A percentile compares a stretch with the other conserved stretches of the same genome.
These are phyloP conservation scores for Ceratina australensis DNA, from an alignment of 1,140 invertebrate genomes.

Conservation along the genomic window DNA sequence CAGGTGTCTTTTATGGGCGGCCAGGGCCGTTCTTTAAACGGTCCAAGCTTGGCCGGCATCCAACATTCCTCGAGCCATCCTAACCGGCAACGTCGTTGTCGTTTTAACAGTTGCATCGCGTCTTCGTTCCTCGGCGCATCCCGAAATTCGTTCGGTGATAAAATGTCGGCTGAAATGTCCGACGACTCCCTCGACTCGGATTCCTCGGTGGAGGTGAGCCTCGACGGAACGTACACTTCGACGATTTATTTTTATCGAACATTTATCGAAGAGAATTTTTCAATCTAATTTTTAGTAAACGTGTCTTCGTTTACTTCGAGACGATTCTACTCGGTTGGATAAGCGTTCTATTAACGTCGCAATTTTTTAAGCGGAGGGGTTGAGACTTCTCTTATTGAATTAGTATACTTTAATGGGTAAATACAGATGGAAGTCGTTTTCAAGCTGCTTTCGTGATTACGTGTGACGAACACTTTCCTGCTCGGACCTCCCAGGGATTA, in stretches of 20 bases:
- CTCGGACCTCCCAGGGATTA: not conserved
- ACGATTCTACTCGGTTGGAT: too few species aligned
- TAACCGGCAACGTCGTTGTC: slow-evolving; percentile 37
- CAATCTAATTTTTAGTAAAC: too few species aligned
- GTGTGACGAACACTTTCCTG: not conserved
- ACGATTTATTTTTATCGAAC: too few species aligned
- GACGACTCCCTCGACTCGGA: not conserved
- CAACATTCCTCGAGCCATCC: slow-evolving; percentile 67
- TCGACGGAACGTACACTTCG: too few species aligned
- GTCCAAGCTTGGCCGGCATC: slow-evolving; percentile 64
- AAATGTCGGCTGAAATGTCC: not conserved
- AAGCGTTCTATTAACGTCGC: too few species aligned
- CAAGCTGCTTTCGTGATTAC: slow-evolving; percentile 10
- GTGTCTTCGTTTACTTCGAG: too few species aligned
- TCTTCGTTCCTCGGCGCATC: not conserved
- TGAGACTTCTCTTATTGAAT: not conserved
- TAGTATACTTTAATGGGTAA: too few species aligned
- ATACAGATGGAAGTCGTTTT: not conserved
- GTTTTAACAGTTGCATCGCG: not conserved
- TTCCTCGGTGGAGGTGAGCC: not conserved
- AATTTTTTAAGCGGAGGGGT: too few species aligned
- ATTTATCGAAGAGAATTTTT: too few species aligned
- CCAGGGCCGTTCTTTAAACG: slow-evolving; percentile 62
- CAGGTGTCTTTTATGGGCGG: slow-evolving; percentile 72
- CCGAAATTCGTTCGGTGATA: not conserved